phyloP scores from a whole-genome alignment of 1,140 invertebrate species.

The Saxidomus purpurata region DNA sequence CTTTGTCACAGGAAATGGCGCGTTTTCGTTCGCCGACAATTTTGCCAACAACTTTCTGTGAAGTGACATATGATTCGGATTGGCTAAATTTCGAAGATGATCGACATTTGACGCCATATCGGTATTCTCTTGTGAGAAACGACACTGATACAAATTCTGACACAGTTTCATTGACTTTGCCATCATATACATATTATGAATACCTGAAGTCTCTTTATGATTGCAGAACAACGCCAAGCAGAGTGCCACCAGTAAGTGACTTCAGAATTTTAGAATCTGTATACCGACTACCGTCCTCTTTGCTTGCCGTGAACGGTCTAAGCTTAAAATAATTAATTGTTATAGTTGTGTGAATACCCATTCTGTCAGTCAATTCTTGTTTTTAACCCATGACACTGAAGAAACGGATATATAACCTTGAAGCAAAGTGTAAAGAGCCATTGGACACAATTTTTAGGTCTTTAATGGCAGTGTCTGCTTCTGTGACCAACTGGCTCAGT shows the following conservation, averaged over 20 bases:
- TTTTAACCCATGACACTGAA: too few relatives aligned
- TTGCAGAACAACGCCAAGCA: slow-evolving; percentile 40
- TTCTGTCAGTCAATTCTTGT: too few relatives aligned
- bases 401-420: too few relatives aligned
- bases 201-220: slow-evolving; percentile 52
- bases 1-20: not conserved
- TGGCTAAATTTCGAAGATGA: slow-evolving; percentile 60
- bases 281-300: too few relatives aligned
- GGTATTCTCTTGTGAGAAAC: slow-evolving; percentile 59
- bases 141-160: slow-evolving; percentile 60
- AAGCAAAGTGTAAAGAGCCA: too few relatives aligned
- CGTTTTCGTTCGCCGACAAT: not conserved
- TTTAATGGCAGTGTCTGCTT: too few relatives aligned
- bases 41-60: slow-evolving; percentile 45
- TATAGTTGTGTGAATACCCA: too few relatives aligned
- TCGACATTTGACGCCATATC: slow-evolving; percentile 54
- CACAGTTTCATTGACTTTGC: slow-evolving; percentile 57
- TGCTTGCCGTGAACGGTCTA: too few relatives aligned
- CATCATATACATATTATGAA: slow-evolving; percentile 64
- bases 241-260: slow-evolving; percentile 28
- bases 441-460: too few relatives aligned
- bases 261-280: too few relatives aligned
- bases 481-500: too few relatives aligned
- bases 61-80: slow-evolving; percentile 67
- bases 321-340: too few relatives aligned